Evolutionary conservation across 2,888 invertebrate genomes (phyloP).

Genomic region (Sphaerophoria taeniata): DNA sequence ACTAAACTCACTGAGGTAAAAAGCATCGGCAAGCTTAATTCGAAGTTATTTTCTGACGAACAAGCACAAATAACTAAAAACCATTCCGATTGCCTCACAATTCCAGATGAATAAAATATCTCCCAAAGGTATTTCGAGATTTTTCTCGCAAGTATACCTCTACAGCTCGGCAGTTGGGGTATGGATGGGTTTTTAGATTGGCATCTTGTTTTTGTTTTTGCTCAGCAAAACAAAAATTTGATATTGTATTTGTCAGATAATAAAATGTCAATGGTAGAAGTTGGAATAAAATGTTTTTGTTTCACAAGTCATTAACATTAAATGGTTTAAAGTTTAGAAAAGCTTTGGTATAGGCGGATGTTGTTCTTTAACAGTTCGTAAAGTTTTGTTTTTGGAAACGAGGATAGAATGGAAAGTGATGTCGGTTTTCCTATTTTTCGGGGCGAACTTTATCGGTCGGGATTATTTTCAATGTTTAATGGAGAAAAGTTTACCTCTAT

Average conservation of each 20-base stretch:
- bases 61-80: conserved; percentile 32
- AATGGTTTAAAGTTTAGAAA: conserved; percentile 32
- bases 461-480: conserved; percentile 4
- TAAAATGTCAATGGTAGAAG: conserved; percentile 37
- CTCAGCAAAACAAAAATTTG: conserved; percentile 27
- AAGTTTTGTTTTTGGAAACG: conserved; percentile 12
- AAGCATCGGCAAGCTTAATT: conserved; percentile 34
- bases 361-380: background rate
- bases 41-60: conserved; percentile 27
- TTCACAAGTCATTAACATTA: conserved; percentile 50
- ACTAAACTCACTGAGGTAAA: conserved; percentile 17
- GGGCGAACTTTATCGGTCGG: background rate
- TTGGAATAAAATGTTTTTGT: conserved; percentile 23
- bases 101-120: conserved; percentile 19
- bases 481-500: background rate
- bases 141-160: conserved; percentile 28
- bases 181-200: conserved; percentile 21
- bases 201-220: conserved; percentile 17
- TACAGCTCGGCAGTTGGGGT: background rate
- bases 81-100: conserved; percentile 3
- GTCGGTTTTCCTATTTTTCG: background rate
- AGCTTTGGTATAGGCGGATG: background rate
- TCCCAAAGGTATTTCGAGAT: conserved; percentile 38
- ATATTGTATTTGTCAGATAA: conserved; percentile 52
- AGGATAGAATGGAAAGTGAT: background rate